Base-by-base conservation (phyloP, 2,113 vertebrate genomes). In the Eudorcas thomsonii region DNA sequence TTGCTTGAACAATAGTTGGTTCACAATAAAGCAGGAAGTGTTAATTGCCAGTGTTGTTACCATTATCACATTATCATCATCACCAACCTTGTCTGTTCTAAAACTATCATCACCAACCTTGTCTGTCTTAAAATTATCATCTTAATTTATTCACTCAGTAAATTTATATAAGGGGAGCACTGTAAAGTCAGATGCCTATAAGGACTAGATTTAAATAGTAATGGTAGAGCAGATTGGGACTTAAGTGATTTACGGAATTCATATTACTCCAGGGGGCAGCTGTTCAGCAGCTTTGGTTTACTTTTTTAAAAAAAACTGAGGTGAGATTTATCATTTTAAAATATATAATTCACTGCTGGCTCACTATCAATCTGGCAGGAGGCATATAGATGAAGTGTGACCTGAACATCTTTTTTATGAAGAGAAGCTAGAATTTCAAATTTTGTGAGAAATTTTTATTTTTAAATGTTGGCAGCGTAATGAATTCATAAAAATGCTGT, bases 361-460 rank as follows among this genome's bases (percentile, higher is more conserved):
- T 96, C n/a, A 54, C 62, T 78, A 0, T 95, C 78, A 13, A 43
- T n/a, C 25, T 64, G 30, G 45, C 78, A 8, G 19, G 21, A 39
- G 16, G n/a, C n/a, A 7, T 55, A 9, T 50, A 67, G 59, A 80
- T 25, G 1, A 26, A 74, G 5, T 93, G 45, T 93, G 45, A 48
- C 64, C 26, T 78, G 43, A 94, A 84, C 26, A 96, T 71, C 64
- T 91, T 91, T 97, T 90, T 97, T 90, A 50, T 91, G 84, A 94
- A 83, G 55, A 88, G 30, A 90, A 97, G 13, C 30, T 92, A 8
- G 43, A 87, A 82, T 80, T 97, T 36, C 17, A 92, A n/a, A 80
- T 87, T 94, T 96, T 90, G n/a, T 93, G 57, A 96, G 67, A 95
- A 87, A 67, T 92, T 48, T 86, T 97, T 85, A 57, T 91, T 95